Percentiles rank a stretch among this genome's conserved stretches.
Evolutionary conservation across 2,113 vertebrate species (phyloP).

Genomic region (Microcebus griseorufus): DNA sequence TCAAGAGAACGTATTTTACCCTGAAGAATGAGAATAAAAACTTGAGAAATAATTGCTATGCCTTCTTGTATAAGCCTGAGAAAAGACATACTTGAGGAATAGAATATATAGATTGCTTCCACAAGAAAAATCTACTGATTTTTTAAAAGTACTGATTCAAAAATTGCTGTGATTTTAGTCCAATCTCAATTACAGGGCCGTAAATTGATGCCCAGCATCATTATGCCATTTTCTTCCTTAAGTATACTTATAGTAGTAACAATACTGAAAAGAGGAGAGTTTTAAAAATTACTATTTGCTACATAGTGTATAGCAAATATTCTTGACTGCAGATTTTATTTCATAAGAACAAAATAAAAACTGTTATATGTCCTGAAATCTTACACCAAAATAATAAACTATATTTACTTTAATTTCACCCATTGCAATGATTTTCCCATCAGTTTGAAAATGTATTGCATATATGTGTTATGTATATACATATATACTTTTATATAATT

Average conservation of each 20-base stretch:
- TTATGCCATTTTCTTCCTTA: conserved; percentile 80
- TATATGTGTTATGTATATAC: background rate
- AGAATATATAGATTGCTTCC: conserved; percentile 74
- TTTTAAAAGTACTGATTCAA: conserved; percentile 79
- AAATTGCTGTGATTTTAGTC: conserved; percentile 81
- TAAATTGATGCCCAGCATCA: conserved; percentile 69
- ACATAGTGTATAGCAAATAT: conserved; percentile 36
- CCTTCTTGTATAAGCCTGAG: conserved; percentile 15
- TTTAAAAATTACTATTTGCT: conserved; percentile 55
- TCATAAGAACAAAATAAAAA: background rate
- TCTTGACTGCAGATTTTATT: conserved; percentile 34
- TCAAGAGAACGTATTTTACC: background rate
- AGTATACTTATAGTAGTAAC: conserved; percentile 71
- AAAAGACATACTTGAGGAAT: conserved; percentile 61
- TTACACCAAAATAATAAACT: conserved; percentile 41
- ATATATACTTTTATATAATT: background rate
- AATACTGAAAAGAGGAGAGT: conserved; percentile 50
- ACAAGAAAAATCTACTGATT: conserved; percentile 61
- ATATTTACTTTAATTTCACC: background rate
- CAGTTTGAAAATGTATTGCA: background rate
- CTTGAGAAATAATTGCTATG: conserved; percentile 53
- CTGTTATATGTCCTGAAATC: background rate
- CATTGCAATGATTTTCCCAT: background rate
- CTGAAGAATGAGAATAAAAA: conserved; percentile 61
- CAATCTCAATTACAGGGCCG: conserved; percentile 79